Conservation (phyloP, 2,797 vertebrate species). For the Falco cherrug region DNA sequence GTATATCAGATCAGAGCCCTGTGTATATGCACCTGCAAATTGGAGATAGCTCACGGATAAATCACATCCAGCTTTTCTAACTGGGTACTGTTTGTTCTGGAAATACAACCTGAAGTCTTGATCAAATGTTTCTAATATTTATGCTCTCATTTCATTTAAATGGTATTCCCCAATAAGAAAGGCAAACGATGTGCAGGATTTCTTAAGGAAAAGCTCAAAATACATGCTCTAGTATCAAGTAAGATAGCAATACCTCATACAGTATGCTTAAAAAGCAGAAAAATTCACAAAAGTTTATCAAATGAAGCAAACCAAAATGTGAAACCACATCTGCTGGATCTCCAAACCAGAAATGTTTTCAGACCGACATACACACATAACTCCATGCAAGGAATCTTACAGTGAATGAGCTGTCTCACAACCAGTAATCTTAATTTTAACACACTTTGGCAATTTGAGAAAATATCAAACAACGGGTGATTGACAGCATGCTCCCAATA, state of each 20-base stretch:
- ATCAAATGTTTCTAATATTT: neutral
- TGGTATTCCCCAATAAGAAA: neutral
- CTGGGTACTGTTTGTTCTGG: neutral
- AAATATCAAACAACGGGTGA: neutral
- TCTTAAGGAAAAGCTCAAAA: neutral
- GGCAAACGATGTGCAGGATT: neutral
- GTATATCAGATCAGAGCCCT: neutral
- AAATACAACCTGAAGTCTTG: constrained; percentile 1
- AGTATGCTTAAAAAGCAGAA: neutral
- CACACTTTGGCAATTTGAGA: neutral
- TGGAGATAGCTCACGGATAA: neutral
- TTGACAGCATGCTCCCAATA: neutral
- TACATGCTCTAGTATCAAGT: neutral
- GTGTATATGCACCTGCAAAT: neutral
- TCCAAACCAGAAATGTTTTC: neutral
- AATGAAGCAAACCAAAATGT: neutral
- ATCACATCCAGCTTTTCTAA: neutral
- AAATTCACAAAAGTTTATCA: neutral
- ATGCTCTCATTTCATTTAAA: neutral
- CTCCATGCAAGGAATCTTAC: neutral
- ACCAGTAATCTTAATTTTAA: neutral
- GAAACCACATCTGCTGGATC: neutral
- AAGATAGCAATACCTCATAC: neutral
- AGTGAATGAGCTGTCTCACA: neutral
- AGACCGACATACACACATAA: neutral